Percentiles rank a stretch among this genome's conserved stretches.
These are phyloP conservation scores for Trachelus tabidus DNA, from an alignment of 2,888 invertebrate genomes.

Conservation along the genomic window DNA sequence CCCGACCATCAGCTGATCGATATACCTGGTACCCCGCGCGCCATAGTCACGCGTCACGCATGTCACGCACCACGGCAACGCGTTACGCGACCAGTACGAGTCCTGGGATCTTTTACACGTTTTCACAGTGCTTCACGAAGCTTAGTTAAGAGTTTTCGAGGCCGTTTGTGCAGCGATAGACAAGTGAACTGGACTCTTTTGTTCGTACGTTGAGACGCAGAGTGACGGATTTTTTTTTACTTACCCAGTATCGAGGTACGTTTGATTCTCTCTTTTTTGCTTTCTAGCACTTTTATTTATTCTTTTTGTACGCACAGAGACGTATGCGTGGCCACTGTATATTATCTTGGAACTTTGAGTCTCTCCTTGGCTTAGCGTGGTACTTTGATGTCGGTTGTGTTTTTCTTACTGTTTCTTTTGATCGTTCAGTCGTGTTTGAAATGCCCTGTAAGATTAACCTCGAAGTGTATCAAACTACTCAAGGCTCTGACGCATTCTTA, in stretches of 20 bases:
- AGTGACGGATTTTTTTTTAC: not conserved
- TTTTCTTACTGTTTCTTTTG: not conserved
- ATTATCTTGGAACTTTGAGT: not conserved
- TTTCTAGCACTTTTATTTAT: not conserved
- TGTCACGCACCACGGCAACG: conserved; percentile 7
- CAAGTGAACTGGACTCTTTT: not conserved
- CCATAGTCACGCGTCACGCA: conserved; percentile 7
- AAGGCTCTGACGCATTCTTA: not conserved
- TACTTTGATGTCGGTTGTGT: not conserved
- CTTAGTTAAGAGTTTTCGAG: not conserved
- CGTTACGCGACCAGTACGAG: not conserved
- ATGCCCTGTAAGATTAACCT: not conserved
- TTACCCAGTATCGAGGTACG: not conserved
- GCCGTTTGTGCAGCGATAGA: not conserved
- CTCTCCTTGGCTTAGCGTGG: not conserved
- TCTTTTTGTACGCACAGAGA: too few relatives aligned
- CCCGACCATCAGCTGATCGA: conserved; percentile 64
- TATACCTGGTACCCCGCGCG: conserved; percentile 37
- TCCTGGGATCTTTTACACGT: not conserved
- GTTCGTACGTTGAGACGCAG: not conserved
- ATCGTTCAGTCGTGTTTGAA: not conserved
- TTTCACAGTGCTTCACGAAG: not conserved
- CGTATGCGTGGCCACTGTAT: not conserved
- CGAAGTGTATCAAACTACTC: not conserved
- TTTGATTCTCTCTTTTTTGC: not conserved